Percentiles rank a stretch among this genome's conserved stretches.
These are phyloP conservation scores for Orchesella flavescens DNA, from an alignment of 2,888 invertebrate species.

Conservation along the genomic window DNA sequence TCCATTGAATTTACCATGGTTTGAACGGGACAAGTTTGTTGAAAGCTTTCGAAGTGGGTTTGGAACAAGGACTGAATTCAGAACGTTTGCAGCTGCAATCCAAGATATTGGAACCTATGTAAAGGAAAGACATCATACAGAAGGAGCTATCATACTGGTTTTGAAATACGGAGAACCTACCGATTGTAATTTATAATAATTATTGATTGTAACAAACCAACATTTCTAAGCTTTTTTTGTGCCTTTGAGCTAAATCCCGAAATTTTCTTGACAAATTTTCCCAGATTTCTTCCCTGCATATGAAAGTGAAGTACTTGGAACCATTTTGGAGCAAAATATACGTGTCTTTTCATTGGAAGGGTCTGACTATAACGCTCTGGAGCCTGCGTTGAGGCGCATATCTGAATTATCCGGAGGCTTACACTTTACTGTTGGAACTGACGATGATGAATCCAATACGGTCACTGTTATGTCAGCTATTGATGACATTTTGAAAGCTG, in stretches of 20 bases:
- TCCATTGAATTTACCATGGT: slow-evolving; percentile 14
- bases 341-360: slow-evolving; percentile 34
- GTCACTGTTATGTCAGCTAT: slow-evolving; percentile 4
- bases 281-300: neutral
- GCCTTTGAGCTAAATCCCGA: neutral
- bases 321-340: slow-evolving; percentile 33
- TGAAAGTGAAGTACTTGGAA: slow-evolving; percentile 30
- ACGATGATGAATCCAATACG: neutral
- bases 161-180: slow-evolving; percentile 48
- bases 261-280: neutral
- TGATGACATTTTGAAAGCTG: slow-evolving; percentile 5
- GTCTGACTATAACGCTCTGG: neutral
- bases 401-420: slow-evolving; percentile 13
- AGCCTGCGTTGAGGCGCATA: slow-evolving; percentile 1
- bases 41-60: neutral
- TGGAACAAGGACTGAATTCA: slow-evolving; percentile 8
- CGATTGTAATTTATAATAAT: neutral
- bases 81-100: slow-evolving; percentile 62
- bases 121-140: slow-evolving; percentile 16
- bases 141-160: slow-evolving; percentile 55
- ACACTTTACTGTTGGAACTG: slow-evolving; percentile 12
- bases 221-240: neutral
- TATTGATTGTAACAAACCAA: neutral
- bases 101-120: slow-evolving; percentile 41
- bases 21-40: slow-evolving; percentile 8